Conservation (phyloP, 2,888 invertebrate species). For the Tenthredo livida region DNA sequence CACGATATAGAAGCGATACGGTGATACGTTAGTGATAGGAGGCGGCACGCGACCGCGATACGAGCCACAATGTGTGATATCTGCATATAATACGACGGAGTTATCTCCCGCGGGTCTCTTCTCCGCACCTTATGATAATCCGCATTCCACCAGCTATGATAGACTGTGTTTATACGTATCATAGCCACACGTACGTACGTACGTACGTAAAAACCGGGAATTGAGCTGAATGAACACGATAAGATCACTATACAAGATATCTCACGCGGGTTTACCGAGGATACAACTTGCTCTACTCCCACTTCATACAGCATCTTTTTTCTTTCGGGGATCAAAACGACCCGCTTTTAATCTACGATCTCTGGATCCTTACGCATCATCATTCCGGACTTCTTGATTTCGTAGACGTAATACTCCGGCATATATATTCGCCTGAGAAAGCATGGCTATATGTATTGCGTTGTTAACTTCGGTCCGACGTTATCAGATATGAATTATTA, state of each 20-base stretch:
- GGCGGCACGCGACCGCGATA: conserved; percentile 67
- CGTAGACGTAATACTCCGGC: neutral
- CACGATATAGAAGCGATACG: conserved; percentile 64
- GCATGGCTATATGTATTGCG: neutral
- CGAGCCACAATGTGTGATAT: conserved; percentile 40
- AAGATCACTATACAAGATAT: neutral
- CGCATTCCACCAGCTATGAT: conserved; percentile 17
- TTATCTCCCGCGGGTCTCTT: conserved; percentile 35
- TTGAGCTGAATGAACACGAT: neutral
- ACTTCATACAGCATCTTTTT: neutral
- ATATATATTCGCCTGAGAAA: conserved; percentile 4
- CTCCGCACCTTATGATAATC: conserved; percentile 41
- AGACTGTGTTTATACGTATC: neutral
- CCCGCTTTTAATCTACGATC: too few species aligned
- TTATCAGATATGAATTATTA: conserved; percentile 15
- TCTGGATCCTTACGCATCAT: too few species aligned
- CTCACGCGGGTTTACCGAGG: neutral
- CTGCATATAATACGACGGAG: conserved; percentile 22
- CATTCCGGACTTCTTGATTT: too few species aligned
- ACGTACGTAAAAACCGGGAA: neutral
- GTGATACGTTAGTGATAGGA: conserved; percentile 64
- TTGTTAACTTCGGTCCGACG: neutral
- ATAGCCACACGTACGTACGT: neutral
- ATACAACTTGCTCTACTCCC: neutral
- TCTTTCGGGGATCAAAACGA: too few species aligned